These are phyloP conservation scores for Spodoptera picta DNA, from an alignment of 2,888 invertebrate species.

Conservation along the genomic window DNA sequence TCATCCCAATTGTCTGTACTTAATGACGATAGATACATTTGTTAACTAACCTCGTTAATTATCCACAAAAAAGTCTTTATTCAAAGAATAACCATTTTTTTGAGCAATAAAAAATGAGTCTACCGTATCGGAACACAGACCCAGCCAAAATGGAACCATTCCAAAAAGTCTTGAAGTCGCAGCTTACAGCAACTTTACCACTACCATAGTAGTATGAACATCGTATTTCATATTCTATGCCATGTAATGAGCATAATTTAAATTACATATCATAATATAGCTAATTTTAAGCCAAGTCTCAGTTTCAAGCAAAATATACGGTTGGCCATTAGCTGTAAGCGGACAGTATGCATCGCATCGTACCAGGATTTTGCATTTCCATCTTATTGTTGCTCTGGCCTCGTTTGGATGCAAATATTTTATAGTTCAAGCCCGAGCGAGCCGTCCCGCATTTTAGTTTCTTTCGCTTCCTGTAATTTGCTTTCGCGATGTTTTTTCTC, in stretches of 20 bases:
- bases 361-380: constrained; percentile 77
- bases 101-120: constrained; percentile 45
- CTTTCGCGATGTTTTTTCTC: constrained; percentile 71
- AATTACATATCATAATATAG: constrained; percentile 49
- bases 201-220: constrained; percentile 27
- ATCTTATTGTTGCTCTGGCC: constrained; percentile 81
- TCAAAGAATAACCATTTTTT: constrained; percentile 35
- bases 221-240: constrained; percentile 35
- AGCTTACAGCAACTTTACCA: constrained; percentile 32
- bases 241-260: constrained; percentile 47
- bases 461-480: constrained; percentile 81
- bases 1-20: no score
- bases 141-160: constrained; percentile 52
- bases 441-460: constrained; percentile 77
- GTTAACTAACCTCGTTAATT: constrained; percentile 23
- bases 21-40: no score
- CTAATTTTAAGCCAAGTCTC: constrained; percentile 58
- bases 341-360: constrained; percentile 74
- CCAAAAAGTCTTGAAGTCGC: constrained; percentile 49
- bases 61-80: constrained; percentile 36
- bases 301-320: constrained; percentile 61
- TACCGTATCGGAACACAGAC: constrained; percentile 40
- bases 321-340: constrained; percentile 63
- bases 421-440: constrained; percentile 78
- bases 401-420: constrained; percentile 86